These are phyloP conservation scores for Seira sanloemensis DNA, from an alignment of 2,888 invertebrate genomes.

Conservation along the genomic window DNA sequence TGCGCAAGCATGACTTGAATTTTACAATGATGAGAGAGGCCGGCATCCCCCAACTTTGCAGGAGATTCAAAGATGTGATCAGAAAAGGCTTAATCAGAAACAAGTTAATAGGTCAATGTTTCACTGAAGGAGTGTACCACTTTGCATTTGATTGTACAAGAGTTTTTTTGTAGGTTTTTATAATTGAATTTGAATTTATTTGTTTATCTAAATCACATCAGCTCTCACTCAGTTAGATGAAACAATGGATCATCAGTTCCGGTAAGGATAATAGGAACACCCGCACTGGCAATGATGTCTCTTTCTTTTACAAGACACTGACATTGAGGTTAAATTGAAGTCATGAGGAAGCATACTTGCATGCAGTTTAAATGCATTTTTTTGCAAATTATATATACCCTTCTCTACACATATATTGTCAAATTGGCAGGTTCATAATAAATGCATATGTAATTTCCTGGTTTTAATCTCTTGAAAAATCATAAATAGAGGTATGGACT, in stretches of 20 bases:
- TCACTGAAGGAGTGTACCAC: too few species aligned
- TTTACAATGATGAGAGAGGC: too few species aligned
- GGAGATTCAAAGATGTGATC: neutral
- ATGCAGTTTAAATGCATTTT: too few species aligned
- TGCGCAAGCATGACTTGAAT: neutral
- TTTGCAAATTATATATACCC: too few species aligned
- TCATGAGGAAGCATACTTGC: too few species aligned
- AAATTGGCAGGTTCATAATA: too few species aligned
- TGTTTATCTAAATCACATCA: neutral
- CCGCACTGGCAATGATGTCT: neutral
- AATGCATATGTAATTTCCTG: neutral
- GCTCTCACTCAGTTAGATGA: neutral
- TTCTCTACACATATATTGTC: too few species aligned
- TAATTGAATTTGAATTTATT: neutral
- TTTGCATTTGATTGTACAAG: too few species aligned
- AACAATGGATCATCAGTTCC: neutral
- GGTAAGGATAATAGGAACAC: neutral
- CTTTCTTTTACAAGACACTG: neutral
- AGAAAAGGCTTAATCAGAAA: neutral
- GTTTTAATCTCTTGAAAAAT: neutral
- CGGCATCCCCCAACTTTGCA: neutral
- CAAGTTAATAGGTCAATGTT: constrained; percentile 65
- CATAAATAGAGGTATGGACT: neutral
- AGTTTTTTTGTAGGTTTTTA: too few species aligned
- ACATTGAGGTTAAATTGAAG: neutral